Conservation (phyloP, 2,888 invertebrate genomes). For the Nasonia oneida region DNA sequence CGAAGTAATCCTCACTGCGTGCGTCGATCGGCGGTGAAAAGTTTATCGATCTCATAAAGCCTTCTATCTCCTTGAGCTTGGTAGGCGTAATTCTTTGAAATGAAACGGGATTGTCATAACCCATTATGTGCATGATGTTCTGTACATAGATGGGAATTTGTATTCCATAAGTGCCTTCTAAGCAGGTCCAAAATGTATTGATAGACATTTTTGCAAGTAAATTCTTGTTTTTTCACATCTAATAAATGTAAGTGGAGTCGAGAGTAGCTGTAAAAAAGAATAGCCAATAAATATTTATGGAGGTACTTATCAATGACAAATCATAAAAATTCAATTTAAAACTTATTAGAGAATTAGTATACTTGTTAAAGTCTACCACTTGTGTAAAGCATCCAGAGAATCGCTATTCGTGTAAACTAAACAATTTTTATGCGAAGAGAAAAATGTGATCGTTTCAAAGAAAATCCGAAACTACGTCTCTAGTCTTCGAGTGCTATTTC, state of each 20-base stretch:
- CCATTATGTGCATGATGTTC: conserved; percentile 27
- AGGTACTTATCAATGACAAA: too few relatives aligned
- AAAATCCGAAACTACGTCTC: background rate
- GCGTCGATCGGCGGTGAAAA: background rate
- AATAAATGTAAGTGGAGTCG: background rate
- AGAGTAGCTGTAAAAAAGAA: background rate
- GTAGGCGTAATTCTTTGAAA: conserved; percentile 21
- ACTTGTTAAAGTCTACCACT: too few relatives aligned
- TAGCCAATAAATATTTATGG: too few relatives aligned
- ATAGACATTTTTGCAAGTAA: background rate
- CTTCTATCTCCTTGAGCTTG: conserved; percentile 21
- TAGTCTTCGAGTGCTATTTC: background rate
- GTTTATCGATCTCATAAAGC: background rate
- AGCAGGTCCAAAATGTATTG: conserved; percentile 5
- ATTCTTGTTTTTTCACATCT: background rate
- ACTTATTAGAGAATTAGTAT: too few relatives aligned
- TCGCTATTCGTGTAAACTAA: background rate
- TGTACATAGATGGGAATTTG: conserved; percentile 29
- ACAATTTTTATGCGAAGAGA: background rate
- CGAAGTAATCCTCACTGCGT: background rate
- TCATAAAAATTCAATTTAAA: too few relatives aligned
- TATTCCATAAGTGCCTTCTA: conserved; percentile 6
- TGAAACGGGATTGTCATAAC: conserved; percentile 34
- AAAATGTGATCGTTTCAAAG: background rate
- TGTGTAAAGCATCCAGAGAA: too few relatives aligned